Conservation (phyloP, 2,797 vertebrate species). For the Phalanger gymnotis region DNA sequence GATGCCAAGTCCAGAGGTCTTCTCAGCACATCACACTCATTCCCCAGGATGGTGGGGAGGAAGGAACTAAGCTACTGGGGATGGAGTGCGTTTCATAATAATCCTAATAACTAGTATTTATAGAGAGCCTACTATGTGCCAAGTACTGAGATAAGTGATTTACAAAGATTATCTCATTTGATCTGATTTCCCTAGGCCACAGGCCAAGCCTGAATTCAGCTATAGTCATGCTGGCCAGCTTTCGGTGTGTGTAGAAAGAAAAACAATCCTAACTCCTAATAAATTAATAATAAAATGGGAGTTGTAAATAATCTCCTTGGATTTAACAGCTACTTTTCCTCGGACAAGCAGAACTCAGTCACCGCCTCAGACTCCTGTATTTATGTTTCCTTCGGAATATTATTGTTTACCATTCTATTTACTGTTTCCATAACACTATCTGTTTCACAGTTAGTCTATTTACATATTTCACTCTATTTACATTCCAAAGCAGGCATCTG, state of each 20-base stretch:
- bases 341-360: constrained; percentile 13
- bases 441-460: neutral
- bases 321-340: neutral
- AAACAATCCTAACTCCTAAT: constrained; percentile 10
- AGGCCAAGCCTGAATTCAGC: neutral
- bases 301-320: constrained; percentile 14
- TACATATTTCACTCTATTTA: constrained; percentile 39
- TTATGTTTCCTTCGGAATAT: constrained; percentile 20
- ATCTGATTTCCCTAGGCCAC: neutral
- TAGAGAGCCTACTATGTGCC: neutral
- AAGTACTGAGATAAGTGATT: neutral
- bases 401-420: constrained; percentile 27
- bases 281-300: constrained; percentile 16
- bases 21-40: neutral
- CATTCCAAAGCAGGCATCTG: neutral
- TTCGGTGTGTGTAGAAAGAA: neutral
- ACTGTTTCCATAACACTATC: constrained; percentile 32
- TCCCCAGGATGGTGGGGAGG: neutral
- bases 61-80: neutral
- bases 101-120: neutral
- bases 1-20: neutral
- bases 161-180: neutral
- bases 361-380: neutral
- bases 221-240: neutral
- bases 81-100: neutral